phyloP scores from a whole-genome alignment of 1,140 invertebrate species.

The Caenorhabditis remanei region DNA sequence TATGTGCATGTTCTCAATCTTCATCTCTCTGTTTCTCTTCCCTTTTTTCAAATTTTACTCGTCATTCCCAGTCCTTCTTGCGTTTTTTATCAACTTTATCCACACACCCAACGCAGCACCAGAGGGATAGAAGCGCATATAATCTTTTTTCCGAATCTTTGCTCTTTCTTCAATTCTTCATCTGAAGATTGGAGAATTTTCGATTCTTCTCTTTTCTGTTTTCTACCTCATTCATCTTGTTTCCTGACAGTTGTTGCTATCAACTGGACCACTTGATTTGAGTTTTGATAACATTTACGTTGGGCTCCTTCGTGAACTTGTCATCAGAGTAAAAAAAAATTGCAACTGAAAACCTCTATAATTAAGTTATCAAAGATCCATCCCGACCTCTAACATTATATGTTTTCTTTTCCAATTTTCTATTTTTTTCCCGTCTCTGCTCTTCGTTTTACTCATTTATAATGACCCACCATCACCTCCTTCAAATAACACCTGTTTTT shows the following conservation, averaged over 20 bases:
- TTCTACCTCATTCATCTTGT: slow-evolving; percentile 18
- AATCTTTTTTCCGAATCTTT: slow-evolving; percentile 51
- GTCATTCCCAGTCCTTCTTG: not conserved
- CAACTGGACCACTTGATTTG: slow-evolving; percentile 21
- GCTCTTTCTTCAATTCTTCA: slow-evolving; percentile 51
- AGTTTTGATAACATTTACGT: slow-evolving; percentile 8
- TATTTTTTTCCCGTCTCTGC: not conserved
- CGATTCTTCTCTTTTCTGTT: not conserved
- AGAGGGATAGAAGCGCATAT: slow-evolving; percentile 37
- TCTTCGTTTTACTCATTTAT: slow-evolving; percentile 4
- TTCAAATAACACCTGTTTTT: slow-evolving; percentile 45
- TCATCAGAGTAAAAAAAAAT: no score
- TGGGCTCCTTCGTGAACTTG: not conserved
- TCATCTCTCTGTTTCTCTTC: slow-evolving; percentile 32
- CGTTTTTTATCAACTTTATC: slow-evolving; percentile 39
- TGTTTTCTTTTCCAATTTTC: not conserved
- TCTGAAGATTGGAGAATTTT: not conserved
- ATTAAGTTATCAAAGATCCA: not conserved
- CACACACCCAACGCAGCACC: not conserved
- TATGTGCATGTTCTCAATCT: slow-evolving; percentile 34
- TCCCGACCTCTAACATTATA: not conserved
- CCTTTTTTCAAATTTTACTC: not conserved
- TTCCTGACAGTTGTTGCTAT: slow-evolving; percentile 38
- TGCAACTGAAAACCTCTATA: not conserved
- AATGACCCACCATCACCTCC: not conserved